Evolutionary conservation across 2,888 invertebrate genomes (phyloP), one percentile per base, ranked within the genome.

Genomic region (Crocallis elinguaria): DNA sequence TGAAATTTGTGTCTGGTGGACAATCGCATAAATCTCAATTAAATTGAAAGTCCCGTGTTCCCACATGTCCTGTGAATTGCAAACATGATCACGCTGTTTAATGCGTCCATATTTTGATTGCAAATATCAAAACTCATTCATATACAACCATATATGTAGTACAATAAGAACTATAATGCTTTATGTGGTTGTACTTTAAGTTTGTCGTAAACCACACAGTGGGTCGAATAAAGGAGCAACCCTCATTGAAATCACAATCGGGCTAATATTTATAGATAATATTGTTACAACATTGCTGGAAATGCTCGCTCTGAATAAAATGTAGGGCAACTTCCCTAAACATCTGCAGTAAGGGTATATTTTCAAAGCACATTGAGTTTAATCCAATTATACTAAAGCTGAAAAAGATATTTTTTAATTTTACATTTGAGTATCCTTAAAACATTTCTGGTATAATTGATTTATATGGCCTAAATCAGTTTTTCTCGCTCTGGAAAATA

Each of bases 211-310:
- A 71, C 73, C 71, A 64, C 75, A 76, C 73, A 73, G 68, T 71
- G 76, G 67, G 69, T 62, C 60, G 73, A 66, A 84, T 80, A 84
- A 85, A 70, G 67, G 73, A 37, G 55, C 60, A 48, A 70, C 78
- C 82, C 79, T 79, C 71, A 70, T 71, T 71, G 62, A 62, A 66
- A 75, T 69, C 70, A 82, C 82, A 82, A 84, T 84, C 77, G 75
- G 71, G 77, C 82, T 83, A 86, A 85, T 86, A 82, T 86, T 85
- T 84, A 84, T 85, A 85, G 82, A 87, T 86, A 87, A 86, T 86
- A 86, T 86, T 86, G 83, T 86, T 82, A 81, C 79, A 82, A 77
- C 72, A 67, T 64, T 60, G 69, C 70, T 70, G 62, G 68, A 71
- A 70, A 68, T 75, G 68, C 45, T 58, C 61, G 54, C 63, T 68